These are phyloP conservation scores for Macroteleia sp. DNA, from an alignment of 2,888 invertebrate species.

Conservation along the genomic window DNA sequence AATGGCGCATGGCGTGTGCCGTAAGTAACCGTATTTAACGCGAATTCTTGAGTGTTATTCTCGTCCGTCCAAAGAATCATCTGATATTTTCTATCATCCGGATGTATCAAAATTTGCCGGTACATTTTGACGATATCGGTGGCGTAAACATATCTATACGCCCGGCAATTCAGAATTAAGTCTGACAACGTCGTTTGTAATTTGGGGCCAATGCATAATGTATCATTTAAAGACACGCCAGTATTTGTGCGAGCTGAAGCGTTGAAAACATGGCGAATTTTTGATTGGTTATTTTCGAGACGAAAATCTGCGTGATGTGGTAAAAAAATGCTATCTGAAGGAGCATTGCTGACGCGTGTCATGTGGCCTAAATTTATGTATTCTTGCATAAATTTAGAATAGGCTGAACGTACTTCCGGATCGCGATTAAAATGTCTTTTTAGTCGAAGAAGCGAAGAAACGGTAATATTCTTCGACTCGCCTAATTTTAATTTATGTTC, in stretches of 20 bases:
- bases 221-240: slow-evolving; percentile 2
- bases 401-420: not conserved
- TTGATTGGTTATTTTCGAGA: not conserved
- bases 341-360: not conserved
- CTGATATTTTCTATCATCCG: not conserved
- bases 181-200: not conserved
- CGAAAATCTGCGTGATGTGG: not conserved
- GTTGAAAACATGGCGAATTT: not conserved
- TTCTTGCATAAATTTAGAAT: not conserved
- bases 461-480: not conserved
- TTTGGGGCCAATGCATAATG: not conserved
- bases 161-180: not conserved
- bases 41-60: not conserved
- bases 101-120: not conserved
- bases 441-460: not conserved
- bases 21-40: slow-evolving; percentile 16
- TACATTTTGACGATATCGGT: slow-evolving; percentile 3
- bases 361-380: not conserved
- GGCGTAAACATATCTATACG: not conserved
- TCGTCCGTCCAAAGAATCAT: not conserved
- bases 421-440: not conserved
- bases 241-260: not conserved
- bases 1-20: not conserved
- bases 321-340: not conserved
- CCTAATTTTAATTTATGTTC: not conserved